Base-by-base conservation (phyloP, 1,140 invertebrate genomes). In the Trichoplusia ni region DNA sequence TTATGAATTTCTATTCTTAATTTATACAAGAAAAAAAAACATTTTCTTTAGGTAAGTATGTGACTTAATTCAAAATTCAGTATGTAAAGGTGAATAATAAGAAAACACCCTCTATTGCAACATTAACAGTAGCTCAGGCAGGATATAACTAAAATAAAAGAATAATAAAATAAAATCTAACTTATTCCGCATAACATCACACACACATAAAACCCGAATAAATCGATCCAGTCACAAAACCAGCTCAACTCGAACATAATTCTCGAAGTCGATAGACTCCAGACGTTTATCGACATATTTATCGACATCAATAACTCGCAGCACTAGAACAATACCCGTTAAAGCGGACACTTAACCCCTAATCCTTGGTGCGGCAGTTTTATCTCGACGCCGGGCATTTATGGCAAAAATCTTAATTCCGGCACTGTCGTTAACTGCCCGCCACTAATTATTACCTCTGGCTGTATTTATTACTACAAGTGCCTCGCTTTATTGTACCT, bases 371-470 rank as follows among this genome's bases (percentile, higher is more conserved):
- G 64, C 67, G 71, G 81, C 82, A 84, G 78, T 84, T 86, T 80
- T 77, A 81, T 77, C 73, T 58, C 73, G 63, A 54, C 62, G 72
- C 23, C 65, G 81, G 70, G 80, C 83, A 80, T 89, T 90, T 89
- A 90, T 87, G 77, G 86, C 82, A 89, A 90, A 90, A 90, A 90
- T 90, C 87, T 90, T 90, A 90, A 90, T 90, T 86, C 83, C 77
- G 70, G 70, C 37, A 66, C 83, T 87, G 84, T 71, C 86, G 79
- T 89, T 90, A 89, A 90, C 84, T 87, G 87, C 79, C 83, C 77
- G 78, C 68, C 77, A 76, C 79, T 90, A 90, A 90, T 90, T 89
- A 90, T 86, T 77, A 78, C 71, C 75, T 77, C 69, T 60, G 75
- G 74, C 82, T 82, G 81, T 86, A 85, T 90, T 81, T 84, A 86